These are phyloP conservation scores for Drosophila obscura DNA, from an alignment of 1,140 invertebrate genomes.

Conservation along the genomic window DNA sequence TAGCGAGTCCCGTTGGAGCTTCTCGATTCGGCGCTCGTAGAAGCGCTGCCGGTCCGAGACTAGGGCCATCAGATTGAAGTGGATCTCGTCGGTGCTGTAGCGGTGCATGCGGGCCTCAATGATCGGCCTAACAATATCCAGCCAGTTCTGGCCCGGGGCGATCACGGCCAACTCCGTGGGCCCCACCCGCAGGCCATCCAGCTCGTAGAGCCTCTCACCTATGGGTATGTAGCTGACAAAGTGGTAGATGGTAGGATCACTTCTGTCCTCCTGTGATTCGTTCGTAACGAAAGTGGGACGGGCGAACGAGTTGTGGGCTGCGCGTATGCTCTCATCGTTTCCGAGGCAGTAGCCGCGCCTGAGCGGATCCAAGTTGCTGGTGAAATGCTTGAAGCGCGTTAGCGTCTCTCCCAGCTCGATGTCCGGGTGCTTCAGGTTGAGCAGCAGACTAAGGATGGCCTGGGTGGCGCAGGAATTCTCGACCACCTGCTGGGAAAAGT, in stretches of 20 bases:
- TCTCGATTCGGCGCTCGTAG: conserved; percentile 91
- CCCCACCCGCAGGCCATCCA: conserved; percentile 97
- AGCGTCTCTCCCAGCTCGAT: conserved; percentile 94
- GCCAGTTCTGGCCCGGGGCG: conserved; percentile 92
- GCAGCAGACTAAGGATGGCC: conserved; percentile 96
- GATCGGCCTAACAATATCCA: conserved; percentile 94
- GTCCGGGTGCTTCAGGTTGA: conserved; percentile 95
- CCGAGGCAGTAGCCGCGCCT: conserved; percentile 97
- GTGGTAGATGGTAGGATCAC: conserved; percentile 98
- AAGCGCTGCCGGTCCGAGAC: conserved; percentile 95
- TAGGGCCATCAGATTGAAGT: conserved; percentile 99
- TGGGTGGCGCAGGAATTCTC: conserved; percentile 99
- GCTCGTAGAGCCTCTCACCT: conserved; percentile 96
- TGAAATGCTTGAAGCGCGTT: conserved; percentile 95
- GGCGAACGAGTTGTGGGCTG: conserved; percentile 99
- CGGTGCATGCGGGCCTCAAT: conserved; percentile 97
- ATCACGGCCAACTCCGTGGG: conserved; percentile 95
- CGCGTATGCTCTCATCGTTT: conserved; percentile 96
- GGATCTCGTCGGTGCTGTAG: conserved; percentile 98
- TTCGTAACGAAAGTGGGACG: conserved; percentile 98
- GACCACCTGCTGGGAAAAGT: conserved; percentile 99
- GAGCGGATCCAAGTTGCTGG: conserved; percentile 95
- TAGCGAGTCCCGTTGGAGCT: conserved; percentile 86
- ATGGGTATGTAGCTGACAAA: conserved; percentile 98
- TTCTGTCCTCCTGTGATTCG: conserved; percentile 87